Percentiles rank a stretch among this genome's conserved stretches.
Conservation (phyloP, 1,140 invertebrate genomes). For the Hetaerina americana region DNA sequence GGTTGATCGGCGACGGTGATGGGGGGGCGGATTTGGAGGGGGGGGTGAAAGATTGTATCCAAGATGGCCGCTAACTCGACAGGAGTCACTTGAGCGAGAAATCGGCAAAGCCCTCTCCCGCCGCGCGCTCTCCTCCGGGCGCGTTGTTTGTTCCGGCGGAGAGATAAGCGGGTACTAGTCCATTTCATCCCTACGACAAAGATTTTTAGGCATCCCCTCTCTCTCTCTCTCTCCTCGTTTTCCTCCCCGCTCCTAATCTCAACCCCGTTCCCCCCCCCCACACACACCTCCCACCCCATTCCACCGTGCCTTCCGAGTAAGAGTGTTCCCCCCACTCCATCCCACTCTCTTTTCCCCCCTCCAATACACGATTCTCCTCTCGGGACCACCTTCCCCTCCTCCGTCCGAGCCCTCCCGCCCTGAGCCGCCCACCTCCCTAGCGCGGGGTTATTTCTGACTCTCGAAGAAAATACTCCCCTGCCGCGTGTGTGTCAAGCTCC, state of each 20-base stretch:
- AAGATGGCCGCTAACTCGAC: background rate
- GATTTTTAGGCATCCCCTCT: background rate
- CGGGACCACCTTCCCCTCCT: too few species aligned
- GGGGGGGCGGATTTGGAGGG: background rate
- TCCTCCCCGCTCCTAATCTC: background rate
- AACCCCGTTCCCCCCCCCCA: background rate
- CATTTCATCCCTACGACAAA: background rate
- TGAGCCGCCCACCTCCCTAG: too few species aligned
- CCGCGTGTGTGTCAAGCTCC: too few species aligned
- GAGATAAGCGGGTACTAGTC: background rate
- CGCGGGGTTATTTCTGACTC: too few species aligned
- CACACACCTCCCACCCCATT: background rate
- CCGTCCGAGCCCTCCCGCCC: too few species aligned
- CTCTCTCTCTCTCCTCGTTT: background rate
- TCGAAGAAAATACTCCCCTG: too few species aligned
- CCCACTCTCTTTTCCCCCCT: too few species aligned
- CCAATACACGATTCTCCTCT: too few species aligned
- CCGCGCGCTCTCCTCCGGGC: too few species aligned
- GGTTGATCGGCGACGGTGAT: background rate
- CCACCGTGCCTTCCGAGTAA: too few species aligned
- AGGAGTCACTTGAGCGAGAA: background rate
- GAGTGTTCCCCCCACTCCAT: background rate
- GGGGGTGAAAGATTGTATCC: background rate
- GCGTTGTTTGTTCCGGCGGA: background rate
- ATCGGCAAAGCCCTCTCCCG: background rate